Evolutionary conservation across 2,888 invertebrate species (phyloP), one percentile per base, ranked within the genome.

Genomic region (Leucania comma): DNA sequence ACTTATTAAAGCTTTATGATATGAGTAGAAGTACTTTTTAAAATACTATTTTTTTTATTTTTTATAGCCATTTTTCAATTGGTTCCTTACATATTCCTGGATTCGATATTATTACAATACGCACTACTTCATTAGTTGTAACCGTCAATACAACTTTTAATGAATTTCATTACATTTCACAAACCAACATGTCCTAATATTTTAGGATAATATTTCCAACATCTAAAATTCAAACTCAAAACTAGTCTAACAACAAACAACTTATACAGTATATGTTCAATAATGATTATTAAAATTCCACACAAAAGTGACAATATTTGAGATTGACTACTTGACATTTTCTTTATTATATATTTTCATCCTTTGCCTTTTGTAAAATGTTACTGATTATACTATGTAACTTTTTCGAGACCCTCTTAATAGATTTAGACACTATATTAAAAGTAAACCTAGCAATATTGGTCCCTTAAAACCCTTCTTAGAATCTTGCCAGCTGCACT

Each of bases 401-500:
- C 20, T 29, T 20, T 17, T 8, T 22, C n/a, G n/a, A 32, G 12
- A n/a, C 12, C 8, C 22, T 20, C 1, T 62, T 59, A 48, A 61
- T 54, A 69, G 53, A 53, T 53, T 46, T 8, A 17, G n/a, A 60
- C 46, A 59, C 73, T 66, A 51, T 17, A 48, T 58, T 20, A 48
- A 35, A 5, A 22, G 14, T 14, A 22, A 35, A 35, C 35, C 62
- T 86, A 92, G 80, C 90, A 91, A 84, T 92, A 92, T 75, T 92
- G 89, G 0, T 91, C 93, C 86, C 96, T 96, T 65, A 98, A 92
- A 75, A 97, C 96, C 83, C 96, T 96, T 81, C 98, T 96, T 72
- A 98, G 91, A 85, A 98, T 98, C 93, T 98, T 98, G 0, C 98
- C 98, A 0, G 98, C 96, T 0, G 97, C 91, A 88, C 96, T 97